Base-by-base conservation (phyloP, 2,797 vertebrate genomes). In the Danio aesculapii region DNA sequence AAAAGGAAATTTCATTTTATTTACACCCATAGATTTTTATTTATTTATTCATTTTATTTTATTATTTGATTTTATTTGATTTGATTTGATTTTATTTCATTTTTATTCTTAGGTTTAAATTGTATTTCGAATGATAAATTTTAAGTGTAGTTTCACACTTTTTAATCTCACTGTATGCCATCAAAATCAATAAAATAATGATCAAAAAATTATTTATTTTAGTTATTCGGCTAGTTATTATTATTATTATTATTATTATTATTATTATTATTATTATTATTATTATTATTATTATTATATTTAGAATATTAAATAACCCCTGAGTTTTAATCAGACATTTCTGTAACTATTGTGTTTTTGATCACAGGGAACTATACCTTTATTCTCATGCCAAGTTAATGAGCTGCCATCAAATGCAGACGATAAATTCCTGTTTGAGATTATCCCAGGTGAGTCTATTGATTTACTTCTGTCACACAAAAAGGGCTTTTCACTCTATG, bases 341-440 rank as follows among this genome's bases (percentile, higher is more conserved):
- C 49, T 47, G 5, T 57, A 12, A 49, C 52, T 41, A 39, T 44
- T 17, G 1, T n/a, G 7, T 50, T n/a, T 68, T 64, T 73, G 6
- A 58, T 81, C 86, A 19, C 79, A 99, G 98, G 97, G 98, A 19
- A 93, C 86, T 77, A 92, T 99, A 81, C 92, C 91, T 78, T 92
- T 99, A 52, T 95, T 93, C 44, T 95, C 95, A 77, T 95, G 96
- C 87, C 95, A 94, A 77, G 90, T 99, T 81, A 96, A 94, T 6
- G 96, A 99, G 85, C 88, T 97, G 5, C 91, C 94, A 49, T 84
- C 83, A 0, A 96, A 92, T 83, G 88, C 94, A 0, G 98, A 99
- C 19, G 97, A 99, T 61, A 98, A 95, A 80, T 97, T 94, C 88
- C 93, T 98, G 81, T 99, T 99, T 0, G 97, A 99, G 90, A 95